Base-by-base conservation (phyloP, 1,140 invertebrate species). In the Heliconius hermathena region DNA sequence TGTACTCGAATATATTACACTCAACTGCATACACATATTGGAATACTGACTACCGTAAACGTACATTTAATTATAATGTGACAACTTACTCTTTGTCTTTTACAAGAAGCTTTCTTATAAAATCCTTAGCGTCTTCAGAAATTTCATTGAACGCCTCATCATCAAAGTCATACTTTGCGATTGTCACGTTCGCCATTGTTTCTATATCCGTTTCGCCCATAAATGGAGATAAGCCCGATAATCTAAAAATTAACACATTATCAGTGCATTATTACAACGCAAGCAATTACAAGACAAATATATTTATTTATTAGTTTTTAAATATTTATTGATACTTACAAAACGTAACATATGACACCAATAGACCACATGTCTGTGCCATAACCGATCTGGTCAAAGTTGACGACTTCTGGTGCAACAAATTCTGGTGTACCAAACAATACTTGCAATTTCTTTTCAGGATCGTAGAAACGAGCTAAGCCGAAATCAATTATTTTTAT, bases 401-500 rank as follows among this genome's bases (percentile, higher is more conserved):
- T 99, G 1, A 99, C 98, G 9, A 99, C 98, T 96, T 99, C 99
- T 1, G 99, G 99, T 0, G 99, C 99, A 11, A 99, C 98, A 94
- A 99, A 99, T 94, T 99, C 99, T 0, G 99, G 98, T 3, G 99
- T 99, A n/a, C 99, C 99, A 92, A 99, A 99, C 54, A 99, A 95
- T 2, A 99, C 97, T 90, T 96, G 96, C 6, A 99, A 94, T 86
- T 99, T 99, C 95, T 99, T 98, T 78, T 96, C 96, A 0, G 98
- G 98, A 91, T 99, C 98, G 84, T 97, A 99, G 90, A 98, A 97
- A 79, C 99, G 95, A 1, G 99, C 99, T 75, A 99, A 94, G 22
- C 99, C 99, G 93, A 99, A 99, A 93, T 99, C 98, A 80, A 99
- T 99, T 82, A 99, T 98, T 95, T 99, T 99, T 84, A 99, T 98